Evolutionary conservation across 2,113 vertebrate species (phyloP), one percentile per base, ranked within the genome.

Genomic region (Apaloderma vittatum): DNA sequence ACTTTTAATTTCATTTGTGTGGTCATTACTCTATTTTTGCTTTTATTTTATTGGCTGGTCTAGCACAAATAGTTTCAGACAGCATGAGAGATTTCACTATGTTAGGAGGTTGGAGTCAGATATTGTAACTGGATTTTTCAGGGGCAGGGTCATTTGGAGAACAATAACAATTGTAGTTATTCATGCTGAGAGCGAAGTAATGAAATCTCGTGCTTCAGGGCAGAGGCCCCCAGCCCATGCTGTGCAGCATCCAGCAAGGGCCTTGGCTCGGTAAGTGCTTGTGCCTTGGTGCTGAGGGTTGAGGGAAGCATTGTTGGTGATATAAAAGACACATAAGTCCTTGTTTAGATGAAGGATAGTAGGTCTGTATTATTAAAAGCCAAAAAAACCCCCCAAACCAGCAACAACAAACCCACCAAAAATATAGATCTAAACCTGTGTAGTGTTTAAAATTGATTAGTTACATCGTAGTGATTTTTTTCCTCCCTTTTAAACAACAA

Each of bases 161-260:
- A 90, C 45, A 89, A 72, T 81, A 88, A 88, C 54, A 82, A n/a
- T 92, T 96, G 61, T 62, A 89, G 62, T 92, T 96, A 90, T 84
- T 76, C 86, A 65, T 83, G 70, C 85, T 95, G 85, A 91, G 92
- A 96, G 37, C 61, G 51, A 73, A 92, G 29, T 85, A 94, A 96
- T 96, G 94, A 91, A 92, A 92, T 95, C 54, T 78, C 15, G 8
- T 65, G 66, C 87, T 91, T 86, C 66, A 89, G 72, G 81, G 83
- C 73, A 73, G 51, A 62, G 80, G 67, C 75, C 67, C 77, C 59
- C 49, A 94, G 83, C 66, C 51, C 8, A 1, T 81, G 61, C 61
- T 88, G 13, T 26, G 15, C 68, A 40, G 52, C 17, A 23, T 36
- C 17, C 61, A 59, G 32, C 2, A 1, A 37, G 57, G 23, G 13